These are phyloP conservation scores for Chiridota heheva DNA, from an alignment of 35 echinoderm and acorn worm species.

Conservation along the genomic window DNA sequence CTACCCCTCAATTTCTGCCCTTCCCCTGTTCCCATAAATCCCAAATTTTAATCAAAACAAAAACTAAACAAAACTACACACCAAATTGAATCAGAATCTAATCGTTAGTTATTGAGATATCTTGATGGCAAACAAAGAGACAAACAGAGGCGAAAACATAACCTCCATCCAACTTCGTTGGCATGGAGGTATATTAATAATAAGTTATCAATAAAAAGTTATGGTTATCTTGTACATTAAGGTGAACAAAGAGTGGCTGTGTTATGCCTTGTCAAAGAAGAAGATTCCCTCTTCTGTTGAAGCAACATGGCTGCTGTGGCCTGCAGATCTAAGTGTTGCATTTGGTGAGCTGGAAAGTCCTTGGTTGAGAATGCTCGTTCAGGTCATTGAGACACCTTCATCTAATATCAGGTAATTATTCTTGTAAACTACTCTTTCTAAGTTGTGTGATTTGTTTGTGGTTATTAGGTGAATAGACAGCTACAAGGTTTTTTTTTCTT, in stretches of 20 bases:
- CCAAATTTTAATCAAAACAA: background rate
- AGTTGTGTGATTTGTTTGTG: background rate
- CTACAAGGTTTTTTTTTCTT: no score
- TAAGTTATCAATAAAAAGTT: conserved; percentile 1
- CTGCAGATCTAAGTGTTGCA: conserved; percentile 17
- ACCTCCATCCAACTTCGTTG: no score
- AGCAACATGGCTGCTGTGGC: conserved; percentile 3
- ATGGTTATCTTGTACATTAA: background rate
- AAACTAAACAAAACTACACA: conserved; percentile 3
- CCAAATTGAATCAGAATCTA: background rate
- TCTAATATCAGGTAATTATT: background rate
- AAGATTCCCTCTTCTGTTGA: conserved; percentile 3
- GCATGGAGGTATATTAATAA: conserved; percentile 15
- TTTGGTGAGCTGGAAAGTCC: conserved; percentile 29
- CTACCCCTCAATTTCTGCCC: no score
- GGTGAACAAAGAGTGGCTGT: conserved; percentile 64
- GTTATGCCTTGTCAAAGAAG: conserved; percentile 34
- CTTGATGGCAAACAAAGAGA: no score
- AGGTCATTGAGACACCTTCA: conserved; percentile 26
- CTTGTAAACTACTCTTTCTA: conserved; percentile 1
- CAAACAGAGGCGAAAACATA: no score
- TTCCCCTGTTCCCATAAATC: no score
- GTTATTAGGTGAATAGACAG: no score
- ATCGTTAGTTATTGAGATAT: no score
- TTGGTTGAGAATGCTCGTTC: conserved; percentile 25